Base-by-base conservation (phyloP, 2,888 invertebrate species). In the Sympetrum striolatum region DNA sequence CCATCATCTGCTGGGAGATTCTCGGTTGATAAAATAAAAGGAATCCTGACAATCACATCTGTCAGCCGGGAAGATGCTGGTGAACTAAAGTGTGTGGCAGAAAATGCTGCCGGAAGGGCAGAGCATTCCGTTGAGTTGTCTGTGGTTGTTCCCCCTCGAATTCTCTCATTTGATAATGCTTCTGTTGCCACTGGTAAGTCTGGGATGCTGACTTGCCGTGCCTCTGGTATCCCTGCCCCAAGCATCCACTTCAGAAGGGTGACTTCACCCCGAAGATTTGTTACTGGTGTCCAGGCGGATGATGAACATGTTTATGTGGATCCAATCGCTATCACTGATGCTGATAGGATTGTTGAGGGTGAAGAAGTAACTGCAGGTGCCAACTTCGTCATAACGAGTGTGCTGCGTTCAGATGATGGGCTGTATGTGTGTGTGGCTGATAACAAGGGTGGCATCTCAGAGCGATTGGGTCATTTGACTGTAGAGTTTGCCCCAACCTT, bases 351-450 rank as follows among this genome's bases (percentile, higher is more conserved):
- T 35, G 39, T 81, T 81, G 91, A 91, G 10, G 95, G 95, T 12
- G 95, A 96, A 92, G 95, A 96, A 0, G 97, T 96, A 44, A 96
- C 95, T 2, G n/a, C 81, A 5, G 90, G 82, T 39, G 60, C 86
- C 35, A 81, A 60, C 58, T 94, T 98, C 91, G 95, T 95, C 60
- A 97, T 98, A 92, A 93, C 95, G 0, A 95, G 95, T 90, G 93
- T 97, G 22, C 95, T 95, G 90, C 95, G 97, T 91, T 95, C 95
- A 3, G 97, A 98, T 93, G 98, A 98, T 93, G 98, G 98, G 0
- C 95, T 98, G 14, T 98, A 98, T 93, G 97, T 97, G 93, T 98
- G 98, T 93, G 95, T 97, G 90, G 98, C 98, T 8, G 95, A 95
- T 92, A 98, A 98, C 93, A 95, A 96, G 93, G 98, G 97, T 39